phyloP scores from a whole-genome alignment of 2,888 invertebrate genomes.

The Agrochola litura region DNA sequence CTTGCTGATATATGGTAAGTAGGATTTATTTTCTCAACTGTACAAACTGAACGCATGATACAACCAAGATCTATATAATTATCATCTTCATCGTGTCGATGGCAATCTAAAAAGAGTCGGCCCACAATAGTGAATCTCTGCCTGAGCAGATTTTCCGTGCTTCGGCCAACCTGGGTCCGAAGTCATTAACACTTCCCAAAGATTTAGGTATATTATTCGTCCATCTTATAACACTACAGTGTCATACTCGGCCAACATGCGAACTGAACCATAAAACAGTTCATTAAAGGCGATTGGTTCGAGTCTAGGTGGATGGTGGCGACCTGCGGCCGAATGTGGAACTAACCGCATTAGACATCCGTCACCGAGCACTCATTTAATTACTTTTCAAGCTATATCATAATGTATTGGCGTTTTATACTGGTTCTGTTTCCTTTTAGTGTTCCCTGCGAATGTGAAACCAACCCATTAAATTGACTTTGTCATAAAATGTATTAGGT shows the following conservation, averaged over 20 bases:
- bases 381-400: constrained; percentile 52
- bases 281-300: constrained; percentile 79
- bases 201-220: background rate
- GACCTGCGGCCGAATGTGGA: constrained; percentile 72
- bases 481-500: background rate
- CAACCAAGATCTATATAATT: too few relatives aligned
- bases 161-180: background rate
- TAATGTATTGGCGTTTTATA: constrained; percentile 23
- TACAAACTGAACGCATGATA: too few relatives aligned
- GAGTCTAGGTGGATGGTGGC: constrained; percentile 75
- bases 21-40: too few relatives aligned
- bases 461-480: constrained; percentile 7
- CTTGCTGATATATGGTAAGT: too few relatives aligned
- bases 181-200: background rate
- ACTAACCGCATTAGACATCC: constrained; percentile 77
- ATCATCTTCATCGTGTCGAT: too few relatives aligned
- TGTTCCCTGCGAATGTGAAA: constrained; percentile 16
- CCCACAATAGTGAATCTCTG: too few relatives aligned
- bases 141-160: background rate
- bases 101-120: too few relatives aligned
- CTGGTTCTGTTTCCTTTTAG: constrained; percentile 2
- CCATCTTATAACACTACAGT: constrained; percentile 58
- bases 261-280: constrained; percentile 72
- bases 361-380: constrained; percentile 65
- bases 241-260: constrained; percentile 60